These are phyloP conservation scores for Amazona vittata DNA, from an alignment of 2,113 vertebrate species.

Conservation along the genomic window DNA sequence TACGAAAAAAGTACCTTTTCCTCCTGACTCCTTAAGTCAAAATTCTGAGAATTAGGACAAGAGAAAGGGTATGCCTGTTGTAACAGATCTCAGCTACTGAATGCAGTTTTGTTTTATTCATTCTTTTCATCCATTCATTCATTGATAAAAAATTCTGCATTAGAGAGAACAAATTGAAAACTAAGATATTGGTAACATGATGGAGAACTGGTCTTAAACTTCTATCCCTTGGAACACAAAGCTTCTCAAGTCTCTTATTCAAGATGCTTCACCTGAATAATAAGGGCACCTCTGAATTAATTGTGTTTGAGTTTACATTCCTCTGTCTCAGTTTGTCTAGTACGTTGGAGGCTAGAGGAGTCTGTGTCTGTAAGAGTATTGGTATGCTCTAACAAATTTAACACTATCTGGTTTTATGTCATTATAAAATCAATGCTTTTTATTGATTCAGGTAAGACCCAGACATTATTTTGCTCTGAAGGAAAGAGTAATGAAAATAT, in stretches of 20 bases:
- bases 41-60: neutral
- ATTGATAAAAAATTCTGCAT: neutral
- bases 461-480: neutral
- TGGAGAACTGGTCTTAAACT: neutral
- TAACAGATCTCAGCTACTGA: neutral
- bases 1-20: neutral
- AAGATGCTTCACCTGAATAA: neutral
- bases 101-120: neutral
- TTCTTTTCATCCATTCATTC: neutral
- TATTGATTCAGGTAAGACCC: neutral
- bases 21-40: neutral
- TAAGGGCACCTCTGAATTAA: neutral
- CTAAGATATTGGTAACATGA: accelerated
- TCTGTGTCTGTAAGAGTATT: neutral
- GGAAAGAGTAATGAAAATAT: neutral
- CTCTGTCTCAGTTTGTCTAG: neutral
- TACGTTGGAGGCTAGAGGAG: neutral
- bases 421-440: neutral
- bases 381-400: neutral
- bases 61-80: neutral
- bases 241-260: neutral
- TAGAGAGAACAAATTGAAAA: neutral
- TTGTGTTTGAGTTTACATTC: neutral
- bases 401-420: neutral
- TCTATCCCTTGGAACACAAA: neutral